phyloP scores from a whole-genome alignment of 64 coral and sea anemone genomes.

The Montipora sp. region DNA sequence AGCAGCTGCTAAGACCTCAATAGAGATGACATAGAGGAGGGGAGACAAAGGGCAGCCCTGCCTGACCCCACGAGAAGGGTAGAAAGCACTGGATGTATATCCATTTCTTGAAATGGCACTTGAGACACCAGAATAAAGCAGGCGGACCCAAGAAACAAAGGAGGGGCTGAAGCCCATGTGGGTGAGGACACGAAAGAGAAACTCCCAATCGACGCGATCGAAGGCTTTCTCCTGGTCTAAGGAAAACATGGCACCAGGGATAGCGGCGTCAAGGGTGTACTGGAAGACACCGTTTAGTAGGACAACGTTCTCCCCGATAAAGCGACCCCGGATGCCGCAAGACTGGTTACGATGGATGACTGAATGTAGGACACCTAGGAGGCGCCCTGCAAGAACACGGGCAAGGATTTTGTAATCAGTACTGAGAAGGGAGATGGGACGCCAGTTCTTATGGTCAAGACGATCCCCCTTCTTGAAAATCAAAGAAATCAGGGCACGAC shows the following conservation, averaged over 20 bases:
- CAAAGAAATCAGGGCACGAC: background rate
- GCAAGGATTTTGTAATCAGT: slow-evolving; percentile 4
- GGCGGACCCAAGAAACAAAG: background rate
- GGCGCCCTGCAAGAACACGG: background rate
- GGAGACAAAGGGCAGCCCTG: background rate
- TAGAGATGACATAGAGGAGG: background rate
- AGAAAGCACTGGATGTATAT: background rate
- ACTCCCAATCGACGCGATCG: background rate
- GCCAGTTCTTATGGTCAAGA: background rate
- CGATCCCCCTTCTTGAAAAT: slow-evolving; percentile 32
- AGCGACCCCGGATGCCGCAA: slow-evolving; percentile 14
- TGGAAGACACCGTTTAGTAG: background rate
- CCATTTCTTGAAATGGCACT: background rate
- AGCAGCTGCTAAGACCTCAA: background rate
- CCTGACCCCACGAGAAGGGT: background rate
- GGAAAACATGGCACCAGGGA: background rate
- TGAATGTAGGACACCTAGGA: background rate
- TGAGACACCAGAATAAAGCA: background rate
- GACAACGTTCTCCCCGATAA: slow-evolving; percentile 39
- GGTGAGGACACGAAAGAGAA: no score
- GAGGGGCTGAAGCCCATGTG: no score
- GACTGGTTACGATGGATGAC: slow-evolving; percentile 42
- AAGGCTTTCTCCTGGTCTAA: no score
- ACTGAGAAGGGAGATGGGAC: background rate
- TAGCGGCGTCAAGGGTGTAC: no score